These are phyloP conservation scores for Pedionomus torquatus DNA, from an alignment of 2,113 vertebrate species.

Conservation along the genomic window DNA sequence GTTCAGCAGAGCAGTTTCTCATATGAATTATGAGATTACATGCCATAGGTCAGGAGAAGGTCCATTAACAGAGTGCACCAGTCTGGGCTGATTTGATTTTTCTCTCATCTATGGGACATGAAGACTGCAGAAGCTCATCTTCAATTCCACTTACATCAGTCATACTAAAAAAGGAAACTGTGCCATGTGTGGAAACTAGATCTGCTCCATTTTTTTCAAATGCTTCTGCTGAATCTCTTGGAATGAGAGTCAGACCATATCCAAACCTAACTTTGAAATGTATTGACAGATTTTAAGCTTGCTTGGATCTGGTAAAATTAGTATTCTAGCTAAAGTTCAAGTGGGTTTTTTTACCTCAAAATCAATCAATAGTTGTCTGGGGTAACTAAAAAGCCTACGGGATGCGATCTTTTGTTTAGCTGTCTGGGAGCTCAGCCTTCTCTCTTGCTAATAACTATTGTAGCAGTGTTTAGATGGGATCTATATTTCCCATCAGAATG, in stretches of 20 bases:
- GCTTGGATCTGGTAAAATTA: neutral
- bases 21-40: neutral
- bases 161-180: neutral
- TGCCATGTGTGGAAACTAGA: neutral
- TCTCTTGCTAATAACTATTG: neutral
- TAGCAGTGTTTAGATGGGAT: neutral
- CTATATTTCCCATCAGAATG: neutral
- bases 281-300: neutral
- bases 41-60: neutral
- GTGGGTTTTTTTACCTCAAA: neutral
- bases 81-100: neutral
- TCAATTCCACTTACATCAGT: neutral
- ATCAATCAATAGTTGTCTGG: fast-evolving
- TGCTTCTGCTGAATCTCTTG: neutral
- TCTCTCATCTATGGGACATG: neutral
- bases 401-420: fast-evolving
- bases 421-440: neutral
- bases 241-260: neutral
- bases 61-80: neutral
- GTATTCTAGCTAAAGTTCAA: neutral
- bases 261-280: neutral
- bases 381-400: neutral
- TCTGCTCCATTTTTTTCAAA: neutral
- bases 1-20: neutral
- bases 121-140: neutral